Evolutionary conservation across 2,113 vertebrate genomes (phyloP).

Genomic region (human (Homo sapiens)): GRCh38 chr20:61484001-61484500

Average conservation of each 20-base stretch:
- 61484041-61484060: neutral
- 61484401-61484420: fast-evolving
- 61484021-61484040: fast-evolving
- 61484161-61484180: fast-evolving
- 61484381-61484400: neutral
- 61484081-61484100: fast-evolving
- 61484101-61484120: no score
- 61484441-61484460: fast-evolving
- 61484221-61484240: neutral
- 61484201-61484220: neutral
- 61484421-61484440: fast-evolving
- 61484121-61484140: neutral
- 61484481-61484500: fast-evolving
- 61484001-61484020: no score
- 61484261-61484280: fast-evolving
- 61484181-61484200: no score
- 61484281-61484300: no score
- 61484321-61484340: neutral
- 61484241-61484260: fast-evolving
- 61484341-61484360: neutral
- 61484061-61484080: neutral
- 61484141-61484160: fast-evolving
- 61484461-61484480: fast-evolving
- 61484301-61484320: neutral
- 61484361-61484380: fast-evolving